Evolutionary conservation across 2,888 invertebrate genomes (phyloP).

Genomic region (Drosophila fulvimacula): DNA sequence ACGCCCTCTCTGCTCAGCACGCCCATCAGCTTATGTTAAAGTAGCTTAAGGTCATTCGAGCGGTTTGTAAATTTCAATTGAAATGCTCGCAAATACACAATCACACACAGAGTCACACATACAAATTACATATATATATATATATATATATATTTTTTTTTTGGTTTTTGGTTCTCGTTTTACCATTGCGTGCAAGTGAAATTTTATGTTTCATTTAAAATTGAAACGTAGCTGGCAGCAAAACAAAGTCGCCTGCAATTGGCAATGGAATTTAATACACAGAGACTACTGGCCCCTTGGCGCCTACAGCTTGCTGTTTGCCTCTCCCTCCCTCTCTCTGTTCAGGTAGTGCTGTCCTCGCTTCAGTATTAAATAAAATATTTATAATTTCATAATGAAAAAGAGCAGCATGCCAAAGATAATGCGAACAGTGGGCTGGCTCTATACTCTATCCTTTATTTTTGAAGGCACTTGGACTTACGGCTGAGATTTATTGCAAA

Average conservation of each 20-base stretch:
- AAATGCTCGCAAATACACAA: slow-evolving; percentile 47
- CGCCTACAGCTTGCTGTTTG: background rate
- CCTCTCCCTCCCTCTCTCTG: background rate
- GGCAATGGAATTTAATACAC: slow-evolving; percentile 63
- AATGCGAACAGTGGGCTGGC: slow-evolving; percentile 28
- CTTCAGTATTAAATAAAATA: slow-evolving; percentile 60
- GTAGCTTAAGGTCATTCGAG: slow-evolving; percentile 71
- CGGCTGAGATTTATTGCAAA: background rate
- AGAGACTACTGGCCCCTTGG: background rate
- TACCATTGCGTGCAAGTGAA: slow-evolving; percentile 54
- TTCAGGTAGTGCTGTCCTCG: slow-evolving; percentile 32
- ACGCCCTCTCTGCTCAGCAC: slow-evolving; percentile 1
- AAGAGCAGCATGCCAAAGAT: slow-evolving; percentile 53
- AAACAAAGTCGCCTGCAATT: slow-evolving; percentile 61
- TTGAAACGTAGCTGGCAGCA: slow-evolving; percentile 67
- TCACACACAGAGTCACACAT: slow-evolving; percentile 5
- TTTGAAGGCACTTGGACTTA: background rate
- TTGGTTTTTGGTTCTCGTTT: slow-evolving; percentile 32
- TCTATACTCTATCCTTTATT: slow-evolving; percentile 17
- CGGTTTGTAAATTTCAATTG: slow-evolving; percentile 73
- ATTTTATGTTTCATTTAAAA: slow-evolving; percentile 69
- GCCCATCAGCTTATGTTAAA: slow-evolving; percentile 52
- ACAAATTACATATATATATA: background rate
- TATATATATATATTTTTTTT: slow-evolving; percentile 14
- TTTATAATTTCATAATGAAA: slow-evolving; percentile 71